Evolutionary conservation across 2,113 vertebrate genomes (phyloP).

Genomic region (Archocentrus centrarchus): DNA sequence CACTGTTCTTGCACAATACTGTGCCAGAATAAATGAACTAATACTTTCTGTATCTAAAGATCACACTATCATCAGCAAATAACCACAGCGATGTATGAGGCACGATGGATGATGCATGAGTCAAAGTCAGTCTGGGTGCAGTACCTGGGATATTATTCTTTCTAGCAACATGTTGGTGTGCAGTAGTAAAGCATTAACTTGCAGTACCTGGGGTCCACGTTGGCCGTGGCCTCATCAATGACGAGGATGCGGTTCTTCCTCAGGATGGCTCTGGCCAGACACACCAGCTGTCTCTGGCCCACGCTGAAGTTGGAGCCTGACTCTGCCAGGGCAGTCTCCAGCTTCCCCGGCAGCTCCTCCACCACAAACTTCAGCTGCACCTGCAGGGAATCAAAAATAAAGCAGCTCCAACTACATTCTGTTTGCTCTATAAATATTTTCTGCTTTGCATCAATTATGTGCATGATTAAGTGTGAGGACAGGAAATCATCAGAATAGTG

Average conservation of each 20-base stretch:
- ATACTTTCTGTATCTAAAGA: neutral
- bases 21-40: neutral
- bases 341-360: slow-evolving; percentile 90
- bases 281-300: slow-evolving; percentile 95
- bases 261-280: slow-evolving; percentile 93
- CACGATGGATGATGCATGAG: neutral
- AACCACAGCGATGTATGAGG: neutral
- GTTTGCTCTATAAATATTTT: neutral
- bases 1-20: no score
- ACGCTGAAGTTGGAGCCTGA: slow-evolving; percentile 97
- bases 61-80: neutral
- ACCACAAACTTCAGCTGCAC: slow-evolving; percentile 92
- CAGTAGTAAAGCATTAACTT: neutral
- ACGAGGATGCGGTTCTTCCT: slow-evolving; percentile 95
- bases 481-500: no score
- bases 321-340: slow-evolving; percentile 94
- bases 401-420: neutral
- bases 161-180: neutral
- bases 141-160: neutral
- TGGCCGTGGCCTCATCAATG: slow-evolving; percentile 98
- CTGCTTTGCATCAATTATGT: neutral
- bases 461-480: no score
- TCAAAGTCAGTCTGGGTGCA: neutral
- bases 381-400: slow-evolving; percentile 65
- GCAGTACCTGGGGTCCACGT: slow-evolving; percentile 87